These are phyloP conservation scores for Ramphastos sulfuratus DNA, from an alignment of 2,113 vertebrate species.

Conservation along the genomic window DNA sequence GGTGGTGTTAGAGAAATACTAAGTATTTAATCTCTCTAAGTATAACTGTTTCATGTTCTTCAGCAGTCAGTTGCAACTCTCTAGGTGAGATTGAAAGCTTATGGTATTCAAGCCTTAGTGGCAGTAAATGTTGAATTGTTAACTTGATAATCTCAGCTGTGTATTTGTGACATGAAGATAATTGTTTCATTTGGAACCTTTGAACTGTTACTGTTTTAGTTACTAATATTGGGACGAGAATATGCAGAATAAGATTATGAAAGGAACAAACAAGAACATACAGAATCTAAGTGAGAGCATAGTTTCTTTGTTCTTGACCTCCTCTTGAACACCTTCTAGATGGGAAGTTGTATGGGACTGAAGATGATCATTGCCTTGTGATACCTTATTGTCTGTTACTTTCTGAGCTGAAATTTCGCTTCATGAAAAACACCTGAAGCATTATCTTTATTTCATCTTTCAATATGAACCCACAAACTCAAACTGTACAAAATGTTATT, in stretches of 20 bases:
- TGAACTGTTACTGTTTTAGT: background rate
- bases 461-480: background rate
- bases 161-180: background rate
- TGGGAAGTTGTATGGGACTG: background rate
- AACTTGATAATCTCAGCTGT: background rate
- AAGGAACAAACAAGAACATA: background rate
- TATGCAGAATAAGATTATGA: background rate
- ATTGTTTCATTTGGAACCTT: background rate
- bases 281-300: background rate
- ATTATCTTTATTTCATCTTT: background rate
- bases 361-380: background rate
- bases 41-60: background rate
- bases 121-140: background rate
- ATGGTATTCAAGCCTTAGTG: background rate
- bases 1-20: background rate
- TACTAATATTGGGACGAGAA: background rate
- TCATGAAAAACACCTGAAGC: background rate
- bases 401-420: background rate
- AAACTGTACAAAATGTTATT: background rate
- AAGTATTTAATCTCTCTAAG: background rate
- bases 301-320: background rate
- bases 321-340: background rate
- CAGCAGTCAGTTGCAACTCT: background rate
- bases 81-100: background rate
- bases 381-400: background rate